phyloP scores from a whole-genome alignment of 2,797 vertebrate genomes.

The Tympanoctomys barrerae region DNA sequence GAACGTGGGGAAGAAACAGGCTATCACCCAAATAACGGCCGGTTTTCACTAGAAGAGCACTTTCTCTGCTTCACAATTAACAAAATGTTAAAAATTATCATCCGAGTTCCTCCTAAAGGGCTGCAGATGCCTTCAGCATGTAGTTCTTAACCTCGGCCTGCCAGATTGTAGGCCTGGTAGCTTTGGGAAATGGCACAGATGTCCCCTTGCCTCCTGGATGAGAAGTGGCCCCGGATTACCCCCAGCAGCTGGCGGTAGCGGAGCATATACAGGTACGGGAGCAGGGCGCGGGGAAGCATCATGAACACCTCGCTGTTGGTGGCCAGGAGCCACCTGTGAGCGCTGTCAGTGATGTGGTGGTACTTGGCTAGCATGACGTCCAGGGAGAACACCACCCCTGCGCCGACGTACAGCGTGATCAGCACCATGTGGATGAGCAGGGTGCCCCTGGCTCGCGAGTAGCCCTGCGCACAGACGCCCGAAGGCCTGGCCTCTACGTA shows the following conservation, averaged over 20 bases:
- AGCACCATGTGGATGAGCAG: constrained; percentile 89
- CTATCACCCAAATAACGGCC: constrained; percentile 86
- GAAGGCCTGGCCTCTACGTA: constrained; percentile 91
- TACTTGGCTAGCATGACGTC: constrained; percentile 86
- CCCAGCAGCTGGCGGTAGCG: constrained; percentile 90
- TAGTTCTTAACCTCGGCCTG: not conserved
- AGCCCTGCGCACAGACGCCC: constrained; percentile 90
- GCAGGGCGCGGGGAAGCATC: constrained; percentile 89
- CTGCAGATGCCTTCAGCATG: no score
- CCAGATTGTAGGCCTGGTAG: not conserved
- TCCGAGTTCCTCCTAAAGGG: not conserved
- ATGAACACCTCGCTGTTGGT: constrained; percentile 89
- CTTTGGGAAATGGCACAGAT: not conserved
- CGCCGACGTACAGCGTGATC: constrained; percentile 90
- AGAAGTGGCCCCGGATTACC: constrained; percentile 84
- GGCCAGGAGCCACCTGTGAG: constrained; percentile 88
- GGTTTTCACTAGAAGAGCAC: not conserved
- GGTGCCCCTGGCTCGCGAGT: constrained; percentile 90
- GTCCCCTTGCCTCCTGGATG: not conserved
- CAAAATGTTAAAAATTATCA: not conserved
- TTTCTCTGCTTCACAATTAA: not conserved
- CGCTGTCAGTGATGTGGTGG: constrained; percentile 68
- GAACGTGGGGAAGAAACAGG: constrained; percentile 87
- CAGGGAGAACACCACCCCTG: constrained; percentile 88
- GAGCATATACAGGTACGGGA: constrained; percentile 91